A percentile compares a stretch with the other conserved stretches of the same genome.
Conservation (phyloP, 37 sponge, comb jelly and placozoan species). For the Mnemiopsis leidyi region DNA sequence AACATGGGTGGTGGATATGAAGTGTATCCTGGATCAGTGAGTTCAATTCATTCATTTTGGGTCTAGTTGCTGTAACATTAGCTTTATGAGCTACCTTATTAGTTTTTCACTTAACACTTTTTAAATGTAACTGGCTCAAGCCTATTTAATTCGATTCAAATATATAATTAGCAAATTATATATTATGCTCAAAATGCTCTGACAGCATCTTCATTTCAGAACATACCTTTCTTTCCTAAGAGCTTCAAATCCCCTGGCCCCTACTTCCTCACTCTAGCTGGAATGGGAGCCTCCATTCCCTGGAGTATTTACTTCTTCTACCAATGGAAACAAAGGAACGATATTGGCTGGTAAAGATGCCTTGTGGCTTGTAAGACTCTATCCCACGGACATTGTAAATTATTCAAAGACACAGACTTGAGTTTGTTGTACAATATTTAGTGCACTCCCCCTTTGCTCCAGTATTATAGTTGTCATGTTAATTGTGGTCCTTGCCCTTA, state of each 20-base stretch:
- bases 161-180: too few species aligned
- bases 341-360: conserved; percentile 46
- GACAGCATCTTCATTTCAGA: too few species aligned
- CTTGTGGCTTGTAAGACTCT: background rate
- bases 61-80: background rate
- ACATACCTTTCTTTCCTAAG: conserved; percentile 54
- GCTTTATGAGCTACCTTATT: background rate
- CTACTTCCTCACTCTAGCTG: conserved; percentile 18
- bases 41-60: background rate
- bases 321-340: background rate
- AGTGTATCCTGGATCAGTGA: background rate
- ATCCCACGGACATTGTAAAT: background rate
- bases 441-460: too few species aligned
- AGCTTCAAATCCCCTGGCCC: background rate
- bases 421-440: background rate
- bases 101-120: too few species aligned
- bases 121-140: too few species aligned
- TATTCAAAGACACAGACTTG: background rate
- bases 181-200: too few species aligned
- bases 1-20: background rate
- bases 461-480: background rate
- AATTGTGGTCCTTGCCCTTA: background rate
- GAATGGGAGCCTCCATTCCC: background rate
- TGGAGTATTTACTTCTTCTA: background rate
- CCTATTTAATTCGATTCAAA: background rate